Evolutionary conservation across 2,888 invertebrate species (phyloP).

Genomic region (Microctonus aethiopoides): DNA sequence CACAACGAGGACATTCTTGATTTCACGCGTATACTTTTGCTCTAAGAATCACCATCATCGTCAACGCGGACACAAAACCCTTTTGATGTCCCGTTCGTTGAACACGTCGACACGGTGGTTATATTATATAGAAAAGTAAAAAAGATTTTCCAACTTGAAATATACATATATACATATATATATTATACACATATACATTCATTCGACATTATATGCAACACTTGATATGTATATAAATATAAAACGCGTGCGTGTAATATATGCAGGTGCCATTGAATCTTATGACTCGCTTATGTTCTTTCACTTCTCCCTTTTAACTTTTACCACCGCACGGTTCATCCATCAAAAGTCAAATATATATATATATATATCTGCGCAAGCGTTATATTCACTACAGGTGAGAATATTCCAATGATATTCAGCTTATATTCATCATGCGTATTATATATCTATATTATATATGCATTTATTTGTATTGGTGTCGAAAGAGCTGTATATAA

Average conservation of each 20-base stretch:
- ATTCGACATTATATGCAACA: slow-evolving; percentile 22
- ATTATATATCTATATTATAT: not conserved
- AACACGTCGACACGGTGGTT: slow-evolving; percentile 5
- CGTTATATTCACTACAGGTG: slow-evolving; percentile 31
- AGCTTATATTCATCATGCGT: slow-evolving; percentile 29
- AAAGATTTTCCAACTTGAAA: slow-evolving; percentile 12
- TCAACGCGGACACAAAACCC: slow-evolving; percentile 20
- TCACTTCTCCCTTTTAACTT: slow-evolving; percentile 22
- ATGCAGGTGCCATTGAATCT: slow-evolving; percentile 46
- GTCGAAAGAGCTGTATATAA: not conserved
- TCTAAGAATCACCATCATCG: not conserved
- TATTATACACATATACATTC: slow-evolving; percentile 10
- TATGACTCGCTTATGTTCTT: slow-evolving; percentile 27
- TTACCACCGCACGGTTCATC: slow-evolving; percentile 49
- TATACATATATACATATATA: no score
- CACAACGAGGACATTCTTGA: slow-evolving; percentile 23
- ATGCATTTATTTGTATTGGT: slow-evolving; percentile 6
- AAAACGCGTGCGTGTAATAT: slow-evolving; percentile 41
- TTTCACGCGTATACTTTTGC: slow-evolving; percentile 25
- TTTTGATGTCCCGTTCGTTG: slow-evolving; percentile 23
- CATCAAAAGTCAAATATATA: slow-evolving; percentile 51
- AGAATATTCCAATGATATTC: not conserved
- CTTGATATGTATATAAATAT: not conserved
- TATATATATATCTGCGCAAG: no score
- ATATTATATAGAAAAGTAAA: slow-evolving; percentile 24